Base-by-base conservation (phyloP, 1,140 invertebrate species). In the Heliconius hermathena region DNA sequence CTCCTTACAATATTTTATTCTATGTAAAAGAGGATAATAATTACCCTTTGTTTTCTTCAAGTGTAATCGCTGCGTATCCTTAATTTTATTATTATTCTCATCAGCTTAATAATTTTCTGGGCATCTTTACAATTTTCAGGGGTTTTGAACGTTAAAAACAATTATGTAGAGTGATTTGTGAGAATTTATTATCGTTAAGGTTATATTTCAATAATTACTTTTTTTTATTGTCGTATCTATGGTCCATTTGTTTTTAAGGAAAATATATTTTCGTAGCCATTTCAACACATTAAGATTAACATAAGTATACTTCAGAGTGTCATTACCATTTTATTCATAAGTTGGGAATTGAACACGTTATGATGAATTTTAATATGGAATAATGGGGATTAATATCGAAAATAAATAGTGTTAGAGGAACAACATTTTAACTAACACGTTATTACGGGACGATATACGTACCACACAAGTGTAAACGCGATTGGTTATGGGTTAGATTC, bases 291-390 rank as follows among this genome's bases (percentile, higher is more conserved):
- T 49, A 49, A 49, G 2, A 54, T 60, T 60, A 60, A 60, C 57
- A 26, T 60, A 26, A 26, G 22, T 41, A 60, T 73, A 38, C 52
- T 71, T 57, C 52, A 46, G 60, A 33, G 22, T 71, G 75, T 29
- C 74, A 72, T 79, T 82, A 80, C 3, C 38, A 38, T 38, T 74
- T 79, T 82, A 82, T 82, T 82, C 81, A 80, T 79, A 77, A 66
- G 81, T 77, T 77, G 78, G 81, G 75, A 82, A 77, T 74, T 79
- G 75, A 73, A 77, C 73, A 81, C 79, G 76, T 79, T 79, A 77
- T 86, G 83, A 87, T 90, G 89, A 90, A 90, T 91, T 90, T 91
- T 49, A 49, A 90, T 90, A 90, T 84, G 85, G 82, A 81, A 87
- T 87, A 88, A 91, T 90, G 86, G 87, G 82, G 77, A 79, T 0